These are phyloP conservation scores for Pogonus chalceus DNA, from an alignment of 1,140 invertebrate genomes.

Conservation along the genomic window DNA sequence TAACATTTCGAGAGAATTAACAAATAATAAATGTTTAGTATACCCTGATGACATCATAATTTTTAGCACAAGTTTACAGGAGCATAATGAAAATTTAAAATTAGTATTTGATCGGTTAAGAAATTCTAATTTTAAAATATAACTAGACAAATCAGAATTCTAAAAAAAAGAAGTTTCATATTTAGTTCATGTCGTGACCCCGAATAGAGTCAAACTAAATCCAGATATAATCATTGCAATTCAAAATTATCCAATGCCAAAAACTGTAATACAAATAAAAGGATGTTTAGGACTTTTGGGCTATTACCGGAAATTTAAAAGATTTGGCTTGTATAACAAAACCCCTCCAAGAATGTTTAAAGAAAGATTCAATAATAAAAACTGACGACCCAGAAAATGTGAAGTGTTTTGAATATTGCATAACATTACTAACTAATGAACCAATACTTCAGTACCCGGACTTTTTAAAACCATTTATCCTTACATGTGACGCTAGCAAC, in stretches of 20 bases:
- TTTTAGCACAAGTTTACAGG: no score
- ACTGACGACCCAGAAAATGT: constrained; percentile 10
- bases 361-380: constrained; percentile 17
- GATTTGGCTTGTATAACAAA: constrained; percentile 15
- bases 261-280: constrained; percentile 18
- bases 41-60: constrained; percentile 25
- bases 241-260: constrained; percentile 18
- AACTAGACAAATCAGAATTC: constrained; percentile 26
- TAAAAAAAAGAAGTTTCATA: constrained; percentile 29
- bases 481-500: constrained; percentile 27
- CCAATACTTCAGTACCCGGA: constrained; percentile 24
- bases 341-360: constrained; percentile 15
- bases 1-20: constrained; percentile 12
- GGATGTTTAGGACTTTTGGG: constrained; percentile 16
- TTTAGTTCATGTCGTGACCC: constrained; percentile 25
- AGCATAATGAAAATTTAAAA: constrained; percentile 9
- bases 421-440: constrained; percentile 16
- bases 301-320: constrained; percentile 17
- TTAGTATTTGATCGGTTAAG: constrained; percentile 11
- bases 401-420: constrained; percentile 13
- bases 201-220: constrained; percentile 16
- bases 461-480: constrained; percentile 24
- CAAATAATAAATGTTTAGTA: constrained; percentile 17
- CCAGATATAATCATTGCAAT: constrained; percentile 20
- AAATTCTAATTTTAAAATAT: constrained; percentile 21